Conservation (phyloP, 2,888 invertebrate species). For the Drosophila cracens region DNA sequence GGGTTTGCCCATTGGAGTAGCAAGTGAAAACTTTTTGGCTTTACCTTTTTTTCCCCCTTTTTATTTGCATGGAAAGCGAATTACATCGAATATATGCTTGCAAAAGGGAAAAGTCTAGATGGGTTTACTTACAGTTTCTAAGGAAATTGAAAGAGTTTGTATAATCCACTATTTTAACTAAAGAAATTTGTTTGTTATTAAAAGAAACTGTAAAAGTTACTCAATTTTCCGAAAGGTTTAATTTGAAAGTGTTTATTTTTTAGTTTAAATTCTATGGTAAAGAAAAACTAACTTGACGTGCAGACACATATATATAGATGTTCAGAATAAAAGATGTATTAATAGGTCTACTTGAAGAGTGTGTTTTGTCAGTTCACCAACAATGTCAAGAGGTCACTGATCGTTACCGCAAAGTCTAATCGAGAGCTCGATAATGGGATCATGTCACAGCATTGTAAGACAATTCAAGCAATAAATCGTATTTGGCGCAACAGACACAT, state of each 20-base stretch:
- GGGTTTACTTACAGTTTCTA: background rate
- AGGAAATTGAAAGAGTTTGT: background rate
- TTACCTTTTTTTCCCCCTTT: conserved; percentile 8
- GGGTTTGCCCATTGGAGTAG: conserved; percentile 22
- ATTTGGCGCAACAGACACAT: conserved; percentile 46
- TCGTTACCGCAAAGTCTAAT: conserved; percentile 33
- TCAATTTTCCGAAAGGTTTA: background rate
- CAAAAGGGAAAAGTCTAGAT: conserved; percentile 40
- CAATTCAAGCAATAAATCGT: conserved; percentile 63
- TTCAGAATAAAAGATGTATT: background rate
- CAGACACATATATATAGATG: background rate
- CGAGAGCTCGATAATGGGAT: conserved; percentile 38
- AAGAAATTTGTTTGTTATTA: background rate
- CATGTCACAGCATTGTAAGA: conserved; percentile 54
- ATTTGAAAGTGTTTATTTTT: too few species aligned
- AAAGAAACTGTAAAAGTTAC: background rate
- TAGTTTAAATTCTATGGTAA: background rate
- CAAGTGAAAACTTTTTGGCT: conserved; percentile 62
- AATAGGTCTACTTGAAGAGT: background rate
- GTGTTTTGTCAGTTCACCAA: conserved; percentile 1
- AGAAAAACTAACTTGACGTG: background rate
- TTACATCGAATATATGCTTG: conserved; percentile 2
- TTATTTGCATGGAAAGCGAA: conserved; percentile 43
- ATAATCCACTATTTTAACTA: background rate
- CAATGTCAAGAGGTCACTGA: conserved; percentile 59